Evolutionary conservation across 35 echinoderm and acorn worm species (phyloP), one percentile per base, ranked within the genome.

Genomic region (Strongylocentrotus purpuratus): DNA sequence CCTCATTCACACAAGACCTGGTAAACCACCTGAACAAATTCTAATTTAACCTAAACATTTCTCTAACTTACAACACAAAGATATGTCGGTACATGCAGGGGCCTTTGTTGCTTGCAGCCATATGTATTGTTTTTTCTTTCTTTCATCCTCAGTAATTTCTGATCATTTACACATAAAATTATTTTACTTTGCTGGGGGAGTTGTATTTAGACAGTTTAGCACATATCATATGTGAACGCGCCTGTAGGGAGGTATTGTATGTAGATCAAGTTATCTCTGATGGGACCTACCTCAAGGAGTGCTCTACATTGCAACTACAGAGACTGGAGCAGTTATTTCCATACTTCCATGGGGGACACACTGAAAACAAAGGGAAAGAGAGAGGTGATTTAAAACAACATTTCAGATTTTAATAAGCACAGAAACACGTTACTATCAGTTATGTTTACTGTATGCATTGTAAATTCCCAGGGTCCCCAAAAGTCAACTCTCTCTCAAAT

Each of bases 261-360:
- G 35, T 41, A 41, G 11, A 87, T 87, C n/a, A 87, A 45, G 45
- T 88, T 87, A 45, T 33, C 11, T 89, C 9, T 12, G n/a, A 41
- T 41, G 60, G 3, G 10, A 90, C 92, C 70, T 95, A 95, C 95
- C 88, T 86, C n/a, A 31, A 10, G 88, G 95, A 31, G 31, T 96
- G 31, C 46, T 85, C 59, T 88, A 60, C 47, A 88, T 92, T 92
- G 85, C 97, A 97, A 32, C 17, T 88, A 47, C 97, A 97, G 2
- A 96, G 45, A 1, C 28, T 88, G 4, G 89, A 45, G 58, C 97
- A 97, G 58, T 96, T 92, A 58, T 86, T 95, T 33, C 95, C 95
- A 94, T 87, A 96, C 25, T 94, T 92, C 95, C 97, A 96, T 61
- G 31, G 35, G 20, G 94, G 95, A 50, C 97, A 97, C 47, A 94